Evolutionary conservation across 2,113 vertebrate species (phyloP).

Genomic region (Hepsetus odoe): DNA sequence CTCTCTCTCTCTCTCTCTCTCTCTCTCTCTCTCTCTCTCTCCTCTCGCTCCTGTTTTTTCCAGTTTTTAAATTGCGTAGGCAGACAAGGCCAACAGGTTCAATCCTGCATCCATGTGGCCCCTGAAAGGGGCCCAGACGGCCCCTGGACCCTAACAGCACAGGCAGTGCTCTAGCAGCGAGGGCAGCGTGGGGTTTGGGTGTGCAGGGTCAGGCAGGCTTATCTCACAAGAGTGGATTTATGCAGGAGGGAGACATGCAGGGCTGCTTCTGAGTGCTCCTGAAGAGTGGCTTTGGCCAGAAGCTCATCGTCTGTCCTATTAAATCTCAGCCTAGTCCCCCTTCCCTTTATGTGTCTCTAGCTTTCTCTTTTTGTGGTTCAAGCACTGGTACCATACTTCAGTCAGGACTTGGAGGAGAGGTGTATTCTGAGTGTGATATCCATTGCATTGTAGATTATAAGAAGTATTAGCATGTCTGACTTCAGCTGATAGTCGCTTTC

Average conservation of each 20-base stretch:
- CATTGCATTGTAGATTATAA: conserved; percentile 16
- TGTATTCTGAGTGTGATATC: not conserved
- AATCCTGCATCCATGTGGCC: conserved; percentile 24
- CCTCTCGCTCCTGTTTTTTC: not conserved
- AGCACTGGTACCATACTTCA: conserved; percentile 2
- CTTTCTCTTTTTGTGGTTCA: conserved; percentile 39
- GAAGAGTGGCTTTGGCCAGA: conserved; percentile 41
- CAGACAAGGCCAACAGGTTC: conserved; percentile 32
- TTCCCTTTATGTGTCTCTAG: conserved; percentile 54
- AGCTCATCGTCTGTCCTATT: conserved; percentile 36
- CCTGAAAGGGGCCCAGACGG: conserved; percentile 42
- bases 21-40: not conserved
- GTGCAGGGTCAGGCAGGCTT: conserved; percentile 41
- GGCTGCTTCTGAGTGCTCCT: conserved; percentile 36
- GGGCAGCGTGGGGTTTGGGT: conserved; percentile 38
- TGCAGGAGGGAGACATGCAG: conserved; percentile 45
- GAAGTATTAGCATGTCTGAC: not conserved
- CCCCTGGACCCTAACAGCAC: conserved; percentile 41
- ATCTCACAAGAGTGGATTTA: conserved; percentile 49
- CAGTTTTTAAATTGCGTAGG: conserved; percentile 35
- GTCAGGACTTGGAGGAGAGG: not conserved
- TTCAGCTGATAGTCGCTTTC: not conserved
- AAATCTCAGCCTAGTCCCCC: conserved; percentile 37
- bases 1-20: not conserved
- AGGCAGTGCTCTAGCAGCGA: conserved; percentile 40